Evolutionary conservation across 2,113 vertebrate species (phyloP).

Genomic region (Zapus hudsonius): DNA sequence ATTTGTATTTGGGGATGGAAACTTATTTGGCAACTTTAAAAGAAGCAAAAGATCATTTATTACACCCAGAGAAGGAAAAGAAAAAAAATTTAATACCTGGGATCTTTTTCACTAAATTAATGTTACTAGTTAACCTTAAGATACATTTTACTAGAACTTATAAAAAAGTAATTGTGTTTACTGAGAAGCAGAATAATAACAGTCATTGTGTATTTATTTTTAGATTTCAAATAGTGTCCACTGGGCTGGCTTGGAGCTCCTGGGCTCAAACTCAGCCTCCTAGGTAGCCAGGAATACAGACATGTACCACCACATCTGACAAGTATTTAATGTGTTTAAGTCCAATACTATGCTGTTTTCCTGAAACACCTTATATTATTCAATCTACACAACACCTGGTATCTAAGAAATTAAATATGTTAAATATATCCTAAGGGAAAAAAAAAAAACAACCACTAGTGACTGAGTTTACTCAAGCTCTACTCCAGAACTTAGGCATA

Average conservation of each 20-base stretch:
- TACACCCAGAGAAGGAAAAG: neutral
- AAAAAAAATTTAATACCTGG: neutral
- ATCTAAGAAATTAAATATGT: neutral
- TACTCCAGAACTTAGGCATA: neutral
- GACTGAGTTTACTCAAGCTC: neutral
- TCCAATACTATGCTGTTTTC: neutral
- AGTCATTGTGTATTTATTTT: neutral
- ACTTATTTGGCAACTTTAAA: constrained; percentile 35
- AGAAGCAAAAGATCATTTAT: constrained; percentile 1
- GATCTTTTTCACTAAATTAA: neutral
- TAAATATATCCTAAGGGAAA: neutral
- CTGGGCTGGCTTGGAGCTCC: neutral
- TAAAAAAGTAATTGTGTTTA: neutral
- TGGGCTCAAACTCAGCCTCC: neutral
- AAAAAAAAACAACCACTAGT: neutral
- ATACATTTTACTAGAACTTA: neutral
- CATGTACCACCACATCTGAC: no score
- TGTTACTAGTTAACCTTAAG: neutral
- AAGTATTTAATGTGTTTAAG: neutral
- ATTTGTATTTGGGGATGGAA: neutral
- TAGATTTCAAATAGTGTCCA: neutral
- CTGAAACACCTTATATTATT: neutral
- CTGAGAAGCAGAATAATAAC: constrained; percentile 3
- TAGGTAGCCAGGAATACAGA: no score
- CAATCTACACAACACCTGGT: neutral